Conservation (phyloP, 2,888 invertebrate species). For the Nymphalis polychloros region DNA sequence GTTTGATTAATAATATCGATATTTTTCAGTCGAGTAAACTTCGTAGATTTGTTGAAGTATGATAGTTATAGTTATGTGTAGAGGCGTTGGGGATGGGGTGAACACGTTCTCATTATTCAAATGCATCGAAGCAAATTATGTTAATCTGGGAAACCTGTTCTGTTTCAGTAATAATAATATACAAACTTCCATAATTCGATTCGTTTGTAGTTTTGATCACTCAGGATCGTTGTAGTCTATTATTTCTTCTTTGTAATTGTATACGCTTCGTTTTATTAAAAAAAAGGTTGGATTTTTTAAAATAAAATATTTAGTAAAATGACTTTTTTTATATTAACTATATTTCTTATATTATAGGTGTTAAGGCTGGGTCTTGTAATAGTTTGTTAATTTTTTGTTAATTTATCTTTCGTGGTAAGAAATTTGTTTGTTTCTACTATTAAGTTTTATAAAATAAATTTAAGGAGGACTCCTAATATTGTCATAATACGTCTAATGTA, state of each 20-base stretch:
- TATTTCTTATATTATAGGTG: no score
- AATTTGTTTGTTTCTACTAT: no score
- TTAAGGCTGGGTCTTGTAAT: no score
- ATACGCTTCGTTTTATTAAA: no score
- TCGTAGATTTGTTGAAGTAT: constrained; percentile 35
- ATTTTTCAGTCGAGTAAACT: constrained; percentile 36
- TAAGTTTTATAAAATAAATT: no score
- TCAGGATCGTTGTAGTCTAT: not conserved
- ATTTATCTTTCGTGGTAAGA: no score
- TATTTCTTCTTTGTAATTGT: not conserved
- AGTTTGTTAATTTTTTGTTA: no score
- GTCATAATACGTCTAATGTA: no score
- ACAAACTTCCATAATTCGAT: constrained; percentile 63
- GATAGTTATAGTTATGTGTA: constrained; percentile 32
- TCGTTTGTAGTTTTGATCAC: constrained; percentile 30
- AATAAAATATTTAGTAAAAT: no score
- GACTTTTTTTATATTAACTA: no score
- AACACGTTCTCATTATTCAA: constrained; percentile 80
- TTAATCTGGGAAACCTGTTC: constrained; percentile 80
- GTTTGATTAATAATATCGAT: constrained; percentile 21
- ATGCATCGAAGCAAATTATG: constrained; percentile 81
- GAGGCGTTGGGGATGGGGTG: constrained; percentile 50
- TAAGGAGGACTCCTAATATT: no score
- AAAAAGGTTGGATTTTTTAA: no score
- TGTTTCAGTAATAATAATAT: constrained; percentile 79